Base-by-base conservation (phyloP, 2,113 vertebrate species). In the Neopipo cinnamomea region DNA sequence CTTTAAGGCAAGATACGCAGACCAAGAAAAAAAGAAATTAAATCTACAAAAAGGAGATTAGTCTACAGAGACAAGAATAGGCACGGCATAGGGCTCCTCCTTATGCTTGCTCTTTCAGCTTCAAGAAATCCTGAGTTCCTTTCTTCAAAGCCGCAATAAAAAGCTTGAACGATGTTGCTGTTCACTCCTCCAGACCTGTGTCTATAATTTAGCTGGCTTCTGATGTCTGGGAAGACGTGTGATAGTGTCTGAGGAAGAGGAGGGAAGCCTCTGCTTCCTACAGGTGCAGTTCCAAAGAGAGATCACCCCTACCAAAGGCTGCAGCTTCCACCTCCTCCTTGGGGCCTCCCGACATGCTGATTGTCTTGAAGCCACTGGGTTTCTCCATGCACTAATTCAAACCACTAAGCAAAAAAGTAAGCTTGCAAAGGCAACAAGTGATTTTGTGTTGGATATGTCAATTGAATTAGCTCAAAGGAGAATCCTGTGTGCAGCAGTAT, bases 341-440 rank as follows among this genome's bases (percentile, higher is more conserved):
- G 0, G 0, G 1, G 31, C 65, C 70, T 85, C 39, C 12, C 14
- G 65, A 52, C 17, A 13, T 24, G n/a, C 30, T 24, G 25, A 37
- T 52, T 39, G 14, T 42, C 58, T 67, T 58, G 28, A 66, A 53
- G 68, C 31, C 6, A 12, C 53, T 28, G 42, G 25, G 28, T 27
- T 58, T 37, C 18, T 33, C 47, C 30, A 24, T 8, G 8, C 56
- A 20, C 46, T 62, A 20, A 30, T 72, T 80, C 19, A n/a, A 47
- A 59, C 33, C 2, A 1, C 27, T 58, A 37, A 49, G 39, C 20
- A 44, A 55, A 44, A 63, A 49, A 74, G 23, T 27, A 52, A 68
- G 23, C 55, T 78, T 90, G 55, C 55, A 59, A 47, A 87, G 44
- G 35, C 55, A 87, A 30, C 6, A 11, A 11, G 12, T 70, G 49